Base-by-base conservation (phyloP, 2,888 invertebrate genomes). In the Drepana falcataria region DNA sequence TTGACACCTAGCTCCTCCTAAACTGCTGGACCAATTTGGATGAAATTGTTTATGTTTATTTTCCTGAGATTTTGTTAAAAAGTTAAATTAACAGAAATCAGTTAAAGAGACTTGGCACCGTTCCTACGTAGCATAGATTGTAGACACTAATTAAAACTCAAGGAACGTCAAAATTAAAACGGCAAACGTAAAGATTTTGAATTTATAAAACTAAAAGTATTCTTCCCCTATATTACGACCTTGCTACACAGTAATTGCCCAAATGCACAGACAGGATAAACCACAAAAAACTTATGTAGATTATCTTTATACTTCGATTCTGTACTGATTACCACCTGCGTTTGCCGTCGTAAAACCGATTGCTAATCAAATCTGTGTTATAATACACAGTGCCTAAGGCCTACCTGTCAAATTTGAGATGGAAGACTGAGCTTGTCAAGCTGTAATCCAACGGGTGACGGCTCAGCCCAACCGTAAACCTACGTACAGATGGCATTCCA, bases 401-500 rank as follows among this genome's bases (percentile, higher is more conserved):
- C 1, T 9, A 44, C 9, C 9, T 9, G 9, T 44, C 2, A 9
- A 44, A 44, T 51, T 56, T 48, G 37, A 53, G 40, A 57, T 58
- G 57, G 56, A 62, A 59, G 58, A 60, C 51, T 58, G 55, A 57
- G 55, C 66, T 72, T 64, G 76, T 69, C 57, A 59, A 58, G 65
- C 65, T 69, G 75, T 80, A 79, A 83, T 81, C 79, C 76, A 70
- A 71, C 73, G 71, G 77, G 74, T 83, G 85, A 84, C 81, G 83
- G 77, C 71, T 79, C 67, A 79, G 80, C 75, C 81, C 83, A 82
- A 82, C 81, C 84, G 79, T 83, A 79, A 81, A 80, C 71, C 65
- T 21, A 21, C 63, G 83, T 84, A 85, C 77, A 60, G 83, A 81
- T 70, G 66, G 77, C 82, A 80, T 2, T 60, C 71, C 21, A 21